phyloP scores from a whole-genome alignment of 2,888 invertebrate genomes.

The Hymenopus coronatus region DNA sequence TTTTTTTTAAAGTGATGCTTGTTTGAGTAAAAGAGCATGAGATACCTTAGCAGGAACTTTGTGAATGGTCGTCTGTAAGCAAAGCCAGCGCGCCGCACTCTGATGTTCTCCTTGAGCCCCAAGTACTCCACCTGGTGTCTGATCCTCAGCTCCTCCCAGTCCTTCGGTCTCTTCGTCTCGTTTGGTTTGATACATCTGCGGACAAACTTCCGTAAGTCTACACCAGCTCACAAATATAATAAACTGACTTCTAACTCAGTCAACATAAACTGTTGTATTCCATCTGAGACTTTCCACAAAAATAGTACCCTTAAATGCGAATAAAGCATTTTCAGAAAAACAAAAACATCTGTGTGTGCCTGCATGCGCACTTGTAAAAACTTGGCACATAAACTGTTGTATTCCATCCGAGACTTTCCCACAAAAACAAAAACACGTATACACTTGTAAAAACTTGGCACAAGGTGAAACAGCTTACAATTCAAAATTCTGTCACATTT shows the following conservation, averaged over 20 bases:
- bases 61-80: slow-evolving; percentile 61
- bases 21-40: too few relatives aligned
- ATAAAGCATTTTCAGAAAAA: too few relatives aligned
- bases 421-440: too few relatives aligned
- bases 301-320: too few relatives aligned
- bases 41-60: slow-evolving; percentile 58
- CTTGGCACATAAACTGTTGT: too few relatives aligned
- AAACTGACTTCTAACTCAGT: neutral
- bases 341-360: too few relatives aligned
- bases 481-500: too few relatives aligned
- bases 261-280: neutral
- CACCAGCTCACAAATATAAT: neutral
- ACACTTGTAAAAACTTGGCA: too few relatives aligned
- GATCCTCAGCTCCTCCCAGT: slow-evolving; percentile 63
- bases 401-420: too few relatives aligned
- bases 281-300: neutral
- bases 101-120: slow-evolving; percentile 65
- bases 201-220: neutral
- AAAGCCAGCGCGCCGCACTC: slow-evolving; percentile 65
- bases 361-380: too few relatives aligned
- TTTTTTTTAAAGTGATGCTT: neutral
- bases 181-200: slow-evolving; percentile 64
- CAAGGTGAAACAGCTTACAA: too few relatives aligned
- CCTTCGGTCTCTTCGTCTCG: slow-evolving; percentile 62
- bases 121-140: slow-evolving; percentile 67